Evolutionary conservation across 2,113 vertebrate genomes (phyloP), one percentile per base, ranked within the genome.

Genomic region (Ictalurus furcatus): DNA sequence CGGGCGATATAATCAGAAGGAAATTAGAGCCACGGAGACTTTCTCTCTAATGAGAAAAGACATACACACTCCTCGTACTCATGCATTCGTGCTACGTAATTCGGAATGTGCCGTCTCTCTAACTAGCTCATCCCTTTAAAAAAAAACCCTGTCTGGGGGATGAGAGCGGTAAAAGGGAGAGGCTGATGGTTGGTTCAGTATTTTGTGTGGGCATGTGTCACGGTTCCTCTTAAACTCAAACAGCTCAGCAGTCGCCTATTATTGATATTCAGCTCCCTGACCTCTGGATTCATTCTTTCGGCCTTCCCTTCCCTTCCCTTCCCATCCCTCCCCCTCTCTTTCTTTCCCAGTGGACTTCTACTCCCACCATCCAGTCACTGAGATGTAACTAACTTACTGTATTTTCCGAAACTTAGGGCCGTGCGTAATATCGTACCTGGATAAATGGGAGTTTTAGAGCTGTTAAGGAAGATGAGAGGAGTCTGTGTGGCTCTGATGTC

Each of bases 191-290:
- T 12, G 61, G 84, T 90, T 74, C 56, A 58, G 84, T 56, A 81
- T 88, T 89, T 85, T 87, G 86, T 85, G 90, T 88, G 90, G 88
- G 88, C 63, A 71, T 90, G 85, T 87, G 71, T 88, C 58, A 85
- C 25, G 83, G 59, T 80, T 85, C 28, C 54, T 85, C 82, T 88
- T 88, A 56, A 88, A 88, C 88, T 89, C 88, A 88, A 83, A 89
- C 67, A 76, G 85, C 95, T 95, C 85, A 89, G 73, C 86, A 16
- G 89, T 88, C 93, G 95, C 95, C 90, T 94, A 95, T 96, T 96
- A 97, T 97, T 97, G 97, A 97, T 97, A 96, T 96, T 96, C 95
- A 96, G 94, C 95, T 89, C 84, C 93, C 95, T 93, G 94, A 91
- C 94, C 93, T 94, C 91, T 95, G 90, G 89, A 89, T 94, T 94